Base-by-base conservation (phyloP, 2,888 invertebrate genomes). In the Sisyra nigra region DNA sequence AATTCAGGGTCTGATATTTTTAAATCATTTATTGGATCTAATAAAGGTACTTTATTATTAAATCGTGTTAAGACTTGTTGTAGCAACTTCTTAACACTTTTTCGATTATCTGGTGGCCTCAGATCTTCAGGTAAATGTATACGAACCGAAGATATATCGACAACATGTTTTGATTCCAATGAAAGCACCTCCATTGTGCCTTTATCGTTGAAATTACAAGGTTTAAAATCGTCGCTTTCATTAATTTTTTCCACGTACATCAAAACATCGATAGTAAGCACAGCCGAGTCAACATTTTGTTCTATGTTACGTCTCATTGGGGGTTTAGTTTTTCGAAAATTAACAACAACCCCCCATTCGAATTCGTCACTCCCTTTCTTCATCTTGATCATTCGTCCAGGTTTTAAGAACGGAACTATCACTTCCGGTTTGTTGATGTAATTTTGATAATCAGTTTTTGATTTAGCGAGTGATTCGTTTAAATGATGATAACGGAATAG, bases 21-120 rank as follows among this genome's bases (percentile, higher is more conserved):
- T 96, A 98, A 97, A 55, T 98, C 97, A 44, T 80, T 81, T 13
- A 96, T 72, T 1, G 98, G 97, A 65, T 98, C 88, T 2, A 99
- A 63, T 6, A 89, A 62, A 0, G 97, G 97, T 0, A 91, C 75
- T 0, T 87, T 87, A 35, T 83, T 77, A 0, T 86, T 80, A 59
- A 93, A 94, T 30, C 94, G 74, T 57, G 84, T 86, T 54, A 87
- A 80, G 0, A 94, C 91, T 65, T 94, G 89, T 46, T 76, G 75
- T 41, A 92, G 80, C 1, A 85, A 82, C 59, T 86, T 87, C 1
- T 85, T 67, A 1, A 96, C 87, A 9, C 84, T 80, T 56, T 80
- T 82, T 40, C 93, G 72, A 53, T 80, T 88, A 54, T 94, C 93
- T 0, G 76, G 62, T 0, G 87, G 81, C 44, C 88, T 69, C 37